Evolutionary conservation across 2,797 vertebrate genomes (phyloP).

Genomic region (Onychomys torridus): DNA sequence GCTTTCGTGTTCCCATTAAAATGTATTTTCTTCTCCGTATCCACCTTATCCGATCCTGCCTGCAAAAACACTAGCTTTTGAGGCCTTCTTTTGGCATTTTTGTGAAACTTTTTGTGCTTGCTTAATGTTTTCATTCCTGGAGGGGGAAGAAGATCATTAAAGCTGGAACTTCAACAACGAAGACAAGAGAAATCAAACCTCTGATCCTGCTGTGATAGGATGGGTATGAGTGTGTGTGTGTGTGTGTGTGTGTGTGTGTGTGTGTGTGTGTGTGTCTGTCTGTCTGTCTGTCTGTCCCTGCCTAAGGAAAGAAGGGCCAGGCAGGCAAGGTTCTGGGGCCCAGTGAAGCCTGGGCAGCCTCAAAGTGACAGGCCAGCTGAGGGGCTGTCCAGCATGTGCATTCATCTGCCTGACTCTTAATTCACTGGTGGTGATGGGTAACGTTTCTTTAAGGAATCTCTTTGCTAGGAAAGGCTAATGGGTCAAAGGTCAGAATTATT

Average conservation of each 20-base stretch:
- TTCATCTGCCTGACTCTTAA: background rate
- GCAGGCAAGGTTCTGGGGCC: background rate
- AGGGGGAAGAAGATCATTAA: background rate
- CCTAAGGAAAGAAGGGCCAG: background rate
- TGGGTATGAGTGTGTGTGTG: background rate
- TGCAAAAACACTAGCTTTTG: slow-evolving; percentile 59
- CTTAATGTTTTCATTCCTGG: slow-evolving; percentile 76
- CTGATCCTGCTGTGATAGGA: background rate
- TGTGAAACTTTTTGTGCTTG: slow-evolving; percentile 61
- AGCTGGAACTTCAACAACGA: slow-evolving; percentile 44
- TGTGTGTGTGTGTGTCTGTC: background rate
- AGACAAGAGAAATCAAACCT: slow-evolving; percentile 4
- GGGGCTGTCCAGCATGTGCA: no score
- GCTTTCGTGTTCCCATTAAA: slow-evolving; percentile 87
- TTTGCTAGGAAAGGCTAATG: background rate
- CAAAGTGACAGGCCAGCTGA: background rate
- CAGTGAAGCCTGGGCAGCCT: background rate
- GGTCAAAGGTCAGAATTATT: background rate
- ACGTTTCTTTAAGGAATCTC: background rate
- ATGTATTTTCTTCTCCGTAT: slow-evolving; percentile 74
- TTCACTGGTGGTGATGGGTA: background rate
- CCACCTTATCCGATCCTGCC: background rate
- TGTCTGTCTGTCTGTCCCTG: no score
- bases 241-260: background rate
- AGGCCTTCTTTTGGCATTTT: background rate